Evolutionary conservation across 2,888 invertebrate genomes (phyloP), one percentile per base, ranked within the genome.

Genomic region (Nomada ferruginata): DNA sequence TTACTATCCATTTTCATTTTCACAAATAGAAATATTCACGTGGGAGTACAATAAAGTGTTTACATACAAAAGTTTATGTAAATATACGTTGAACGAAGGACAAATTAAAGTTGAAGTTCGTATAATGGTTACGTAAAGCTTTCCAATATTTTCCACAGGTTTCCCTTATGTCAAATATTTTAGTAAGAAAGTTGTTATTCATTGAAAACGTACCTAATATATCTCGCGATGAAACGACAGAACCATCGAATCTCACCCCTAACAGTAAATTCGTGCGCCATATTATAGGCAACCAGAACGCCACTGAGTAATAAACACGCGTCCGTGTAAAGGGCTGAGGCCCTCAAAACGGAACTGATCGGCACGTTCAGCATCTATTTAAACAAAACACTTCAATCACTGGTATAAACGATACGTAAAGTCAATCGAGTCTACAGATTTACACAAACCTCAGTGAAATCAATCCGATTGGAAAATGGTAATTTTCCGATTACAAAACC

Each of bases 231-330:
- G 60, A 95, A 92, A 77, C 95, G 94, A 79, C 96, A 95, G 85
- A 96, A 94, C 89, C 95, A 95, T 23, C 95, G 94, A 55, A 96
- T 94, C 73, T 94, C 94, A 9, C 95, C 95, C 5, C 95, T 95
- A 57, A 93, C 92, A 66, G 94, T 94, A 72, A 94, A 94, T 83
- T 95, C 95, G 64, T 94, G 94, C 4, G 95, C 94, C 88, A 96
- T 94, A 60, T 96, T 95, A 88, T 96, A 95, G 0, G 96, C 95
- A 0, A 95, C 95, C 47, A 96, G 92, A 1, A 96, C 94, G 0
- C 96, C 97, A 86, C 96, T 96, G 59, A 96, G 93, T 18, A 96
- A 93, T 52, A 97, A 94, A 91, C 96, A 96, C 84, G 96, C 95
- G 91, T 97, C 96, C 2, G 96, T 96, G 93, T 95, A 96, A 87